A percentile compares a stretch with the other conserved stretches of the same genome.
Evolutionary conservation across 2,797 vertebrate genomes (phyloP).

Genomic region (Hoplostethus atlanticus): DNA sequence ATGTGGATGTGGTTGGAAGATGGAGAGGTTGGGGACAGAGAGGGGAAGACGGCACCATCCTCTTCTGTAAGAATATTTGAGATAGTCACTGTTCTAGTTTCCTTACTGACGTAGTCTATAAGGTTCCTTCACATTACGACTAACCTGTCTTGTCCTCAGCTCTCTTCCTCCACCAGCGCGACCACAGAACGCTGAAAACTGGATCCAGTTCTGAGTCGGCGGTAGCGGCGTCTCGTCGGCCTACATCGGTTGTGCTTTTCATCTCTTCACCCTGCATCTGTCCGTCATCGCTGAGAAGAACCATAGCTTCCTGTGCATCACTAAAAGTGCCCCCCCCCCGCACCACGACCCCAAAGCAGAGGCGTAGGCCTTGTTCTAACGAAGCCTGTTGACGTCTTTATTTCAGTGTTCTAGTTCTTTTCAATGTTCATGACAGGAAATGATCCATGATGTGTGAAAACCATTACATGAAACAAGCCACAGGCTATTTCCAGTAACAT

Average conservation of each 20-base stretch:
- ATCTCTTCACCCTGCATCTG: slow-evolving; percentile 54
- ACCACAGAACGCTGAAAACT: slow-evolving; percentile 87
- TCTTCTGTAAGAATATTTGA: too few relatives aligned
- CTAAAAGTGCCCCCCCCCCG: slow-evolving; percentile 37
- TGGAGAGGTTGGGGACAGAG: too few relatives aligned
- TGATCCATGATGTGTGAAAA: slow-evolving; percentile 39
- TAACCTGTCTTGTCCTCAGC: slow-evolving; percentile 39
- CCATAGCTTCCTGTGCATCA: slow-evolving; percentile 54
- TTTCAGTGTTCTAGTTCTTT: slow-evolving; percentile 11
- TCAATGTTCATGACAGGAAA: slow-evolving; percentile 18
- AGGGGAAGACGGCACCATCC: too few relatives aligned
- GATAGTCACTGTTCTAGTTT: too few relatives aligned
- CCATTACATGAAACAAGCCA: slow-evolving; percentile 54
- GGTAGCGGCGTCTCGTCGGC: background rate
- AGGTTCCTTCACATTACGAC: too few relatives aligned
- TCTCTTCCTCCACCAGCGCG: slow-evolving; percentile 70
- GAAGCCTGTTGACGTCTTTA: background rate
- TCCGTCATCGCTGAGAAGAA: slow-evolving; percentile 15
- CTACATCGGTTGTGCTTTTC: background rate
- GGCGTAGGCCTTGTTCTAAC: background rate
- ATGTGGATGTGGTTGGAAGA: too few relatives aligned
- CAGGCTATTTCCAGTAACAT: slow-evolving; percentile 33
- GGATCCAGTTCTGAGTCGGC: slow-evolving; percentile 91
- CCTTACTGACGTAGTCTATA: too few relatives aligned
- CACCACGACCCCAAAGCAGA: slow-evolving; percentile 42